phyloP scores from a whole-genome alignment of 2,797 vertebrate species.

The Tachyglossus aculeatus region DNA sequence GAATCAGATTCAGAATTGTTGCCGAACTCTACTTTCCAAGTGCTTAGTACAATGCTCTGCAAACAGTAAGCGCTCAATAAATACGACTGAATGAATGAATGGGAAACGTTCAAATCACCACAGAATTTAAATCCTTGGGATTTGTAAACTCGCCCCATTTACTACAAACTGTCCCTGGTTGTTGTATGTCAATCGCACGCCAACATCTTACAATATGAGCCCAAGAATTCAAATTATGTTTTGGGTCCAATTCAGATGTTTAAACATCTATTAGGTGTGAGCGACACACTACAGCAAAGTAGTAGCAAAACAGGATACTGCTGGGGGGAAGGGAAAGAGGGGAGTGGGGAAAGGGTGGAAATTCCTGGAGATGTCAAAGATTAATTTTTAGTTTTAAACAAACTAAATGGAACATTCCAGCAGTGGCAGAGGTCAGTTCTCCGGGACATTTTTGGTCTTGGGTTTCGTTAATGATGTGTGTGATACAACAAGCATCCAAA shows the following conservation, averaged over 20 bases:
- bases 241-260: slow-evolving; percentile 40
- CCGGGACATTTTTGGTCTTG: slow-evolving; percentile 5
- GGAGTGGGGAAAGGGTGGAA: slow-evolving; percentile 17
- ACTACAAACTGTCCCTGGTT: neutral
- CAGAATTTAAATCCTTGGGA: neutral
- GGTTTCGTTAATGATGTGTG: neutral
- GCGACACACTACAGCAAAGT: slow-evolving; percentile 21
- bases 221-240: slow-evolving; percentile 40
- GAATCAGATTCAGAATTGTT: too few species aligned
- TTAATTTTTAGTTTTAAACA: slow-evolving; percentile 10
- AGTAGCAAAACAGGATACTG: slow-evolving; percentile 36
- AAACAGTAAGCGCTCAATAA: too few species aligned
- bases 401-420: slow-evolving; percentile 30
- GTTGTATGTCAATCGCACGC: neutral
- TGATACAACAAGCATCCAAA: too few species aligned
- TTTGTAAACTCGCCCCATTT: neutral
- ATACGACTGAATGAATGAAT: too few species aligned
- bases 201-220: slow-evolving; percentile 22
- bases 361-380: too few species aligned
- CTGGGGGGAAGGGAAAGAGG: neutral
- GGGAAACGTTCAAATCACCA: too few species aligned
- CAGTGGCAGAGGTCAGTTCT: slow-evolving; percentile 21
- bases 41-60: too few species aligned
- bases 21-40: too few species aligned
- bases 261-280: slow-evolving; percentile 62